Evolutionary conservation across 2,113 vertebrate species (phyloP), one percentile per base, ranked within the genome.

Genomic region (Phylloscopus whistleri): DNA sequence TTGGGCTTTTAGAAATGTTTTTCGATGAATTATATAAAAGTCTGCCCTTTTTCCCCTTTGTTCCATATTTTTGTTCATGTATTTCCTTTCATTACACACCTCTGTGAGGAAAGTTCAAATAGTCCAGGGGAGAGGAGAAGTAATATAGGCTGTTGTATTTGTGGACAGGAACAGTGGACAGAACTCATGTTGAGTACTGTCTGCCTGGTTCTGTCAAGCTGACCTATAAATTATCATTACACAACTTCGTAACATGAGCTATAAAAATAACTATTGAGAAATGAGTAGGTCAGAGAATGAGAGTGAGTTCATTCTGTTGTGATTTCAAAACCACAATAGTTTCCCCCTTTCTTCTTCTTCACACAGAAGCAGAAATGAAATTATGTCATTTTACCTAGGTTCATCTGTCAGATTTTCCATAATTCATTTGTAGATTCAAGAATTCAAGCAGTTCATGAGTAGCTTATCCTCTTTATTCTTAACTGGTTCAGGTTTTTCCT

Each of bases 241-340:
- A 84, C 85, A 94, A 94, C 28, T 81, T 89, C 1, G 0, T 90
- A 96, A 89, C 60, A 90, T 77, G 76, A 96, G 56, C 79, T 89
- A 81, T 84, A 93, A 93, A 95, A 93, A 58, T 90, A 90, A 95
- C 52, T 92, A 88, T 78, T 96, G 93, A 92, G 94, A 95, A 95
- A 95, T 66, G 20, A 91, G 80, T 91, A 95, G 82, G 82, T 80
- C 85, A 91, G 72, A 93, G 73, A 93, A 96, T 52, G n/a, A 86
- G 21, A 77, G 44, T 74, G 87, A 95, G 88, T 90, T 93, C 91
- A 96, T 95, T 90, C 83, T 72, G 60, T 73, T 90, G 83, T 75
- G 53, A 79, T 94, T 96, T 94, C 62, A 94, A 92, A 96, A 93
- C 93, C 95, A 87, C 41, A 93, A 68, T 84, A 81, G 68, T 84